phyloP scores from a whole-genome alignment of 2,113 vertebrate species.

The Rousettus leschenaultii region DNA sequence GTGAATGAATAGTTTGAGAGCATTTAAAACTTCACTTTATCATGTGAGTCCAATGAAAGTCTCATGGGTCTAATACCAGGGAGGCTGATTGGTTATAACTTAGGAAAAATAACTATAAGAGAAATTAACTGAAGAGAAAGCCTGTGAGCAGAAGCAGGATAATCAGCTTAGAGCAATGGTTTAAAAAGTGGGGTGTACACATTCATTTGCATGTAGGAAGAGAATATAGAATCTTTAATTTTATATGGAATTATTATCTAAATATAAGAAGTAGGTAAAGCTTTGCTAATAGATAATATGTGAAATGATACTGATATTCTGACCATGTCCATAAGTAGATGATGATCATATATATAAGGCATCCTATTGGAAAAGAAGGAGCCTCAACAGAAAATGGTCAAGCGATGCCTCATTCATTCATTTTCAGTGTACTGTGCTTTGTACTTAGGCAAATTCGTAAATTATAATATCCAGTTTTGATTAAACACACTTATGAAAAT shows the following conservation, averaged over 20 bases:
- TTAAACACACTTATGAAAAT: background rate
- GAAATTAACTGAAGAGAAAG: background rate
- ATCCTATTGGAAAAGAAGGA: background rate
- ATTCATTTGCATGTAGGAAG: background rate
- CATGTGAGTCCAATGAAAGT: background rate
- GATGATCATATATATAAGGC: background rate
- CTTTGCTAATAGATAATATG: background rate
- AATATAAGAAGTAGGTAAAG: background rate
- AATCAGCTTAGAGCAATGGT: background rate
- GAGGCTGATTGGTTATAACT: background rate
- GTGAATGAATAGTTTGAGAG: background rate
- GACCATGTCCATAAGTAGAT: background rate
- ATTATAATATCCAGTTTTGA: background rate
- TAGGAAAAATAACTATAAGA: background rate
- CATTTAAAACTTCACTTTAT: background rate
- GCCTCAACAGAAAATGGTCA: fast-evolving
- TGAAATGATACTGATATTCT: background rate
- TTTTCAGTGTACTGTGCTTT: background rate
- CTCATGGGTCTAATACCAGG: background rate
- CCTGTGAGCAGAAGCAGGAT: background rate
- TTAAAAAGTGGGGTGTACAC: background rate
- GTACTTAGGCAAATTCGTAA: background rate
- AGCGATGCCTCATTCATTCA: background rate
- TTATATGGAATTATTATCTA: background rate
- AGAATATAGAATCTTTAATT: background rate